A percentile compares a stretch with the other conserved stretches of the same genome.
These are phyloP conservation scores for Anguilla pacifica DNA, from an alignment of 2,797 vertebrate genomes.

Conservation along the genomic window DNA sequence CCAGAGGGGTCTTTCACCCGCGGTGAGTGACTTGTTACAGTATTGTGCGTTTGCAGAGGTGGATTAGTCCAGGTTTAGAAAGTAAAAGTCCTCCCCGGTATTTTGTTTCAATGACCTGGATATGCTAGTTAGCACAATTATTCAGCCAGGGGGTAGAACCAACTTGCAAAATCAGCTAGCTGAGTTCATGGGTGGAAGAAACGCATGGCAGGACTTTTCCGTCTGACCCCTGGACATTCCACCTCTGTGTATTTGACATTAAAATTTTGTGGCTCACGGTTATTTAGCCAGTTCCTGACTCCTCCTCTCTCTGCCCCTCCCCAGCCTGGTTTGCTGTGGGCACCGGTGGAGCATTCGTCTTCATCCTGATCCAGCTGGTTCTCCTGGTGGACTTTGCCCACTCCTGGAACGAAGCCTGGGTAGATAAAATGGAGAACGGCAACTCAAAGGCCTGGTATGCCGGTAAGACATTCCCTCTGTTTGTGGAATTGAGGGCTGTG, in stretches of 20 bases:
- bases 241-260: background rate
- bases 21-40: conserved; percentile 54
- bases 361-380: conserved; percentile 91
- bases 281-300: background rate
- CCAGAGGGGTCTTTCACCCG: conserved; percentile 83
- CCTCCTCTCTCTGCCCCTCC: conserved; percentile 24
- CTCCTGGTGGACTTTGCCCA: conserved; percentile 88
- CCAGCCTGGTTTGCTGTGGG: conserved; percentile 85
- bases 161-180: too few relatives aligned
- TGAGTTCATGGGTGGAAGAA: too few relatives aligned
- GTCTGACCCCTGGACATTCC: background rate
- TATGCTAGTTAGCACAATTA: too few relatives aligned
- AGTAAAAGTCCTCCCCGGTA: background rate
- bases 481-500: background rate
- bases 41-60: background rate
- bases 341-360: conserved; percentile 74
- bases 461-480: conserved; percentile 69
- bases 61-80: background rate
- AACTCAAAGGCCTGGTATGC: conserved; percentile 83
- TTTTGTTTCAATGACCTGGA: background rate
- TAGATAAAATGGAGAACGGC: conserved; percentile 81
- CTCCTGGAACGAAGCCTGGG: conserved; percentile 87
- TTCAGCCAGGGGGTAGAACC: too few relatives aligned
- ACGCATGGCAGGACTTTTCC: background rate
- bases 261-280: background rate